phyloP scores from a whole-genome alignment of 2,888 invertebrate species.

The Yponomeuta sedellus region DNA sequence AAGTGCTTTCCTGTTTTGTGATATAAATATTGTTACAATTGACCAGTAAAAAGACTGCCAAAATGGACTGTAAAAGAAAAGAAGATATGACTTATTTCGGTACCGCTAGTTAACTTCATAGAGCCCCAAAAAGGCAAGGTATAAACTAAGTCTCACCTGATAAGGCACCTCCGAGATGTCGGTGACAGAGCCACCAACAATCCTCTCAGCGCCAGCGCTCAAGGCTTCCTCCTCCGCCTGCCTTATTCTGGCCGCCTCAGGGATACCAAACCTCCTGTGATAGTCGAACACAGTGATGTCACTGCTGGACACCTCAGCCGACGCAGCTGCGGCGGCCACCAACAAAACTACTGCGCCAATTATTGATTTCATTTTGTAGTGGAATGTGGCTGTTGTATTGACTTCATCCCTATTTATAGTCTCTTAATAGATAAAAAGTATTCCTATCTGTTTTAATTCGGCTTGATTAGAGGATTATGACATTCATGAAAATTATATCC shows the following conservation, averaged over 20 bases:
- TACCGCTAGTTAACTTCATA: no score
- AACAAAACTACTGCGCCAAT: conserved; percentile 26
- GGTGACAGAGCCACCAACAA: conserved; percentile 39
- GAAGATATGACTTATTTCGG: no score
- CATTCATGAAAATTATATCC: no score
- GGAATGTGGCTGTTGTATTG: background rate
- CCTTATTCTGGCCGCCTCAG: conserved; percentile 35
- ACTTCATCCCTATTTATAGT: no score
- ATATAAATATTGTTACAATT: no score
- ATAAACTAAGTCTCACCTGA: conserved; percentile 34
- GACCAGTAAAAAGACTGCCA: no score
- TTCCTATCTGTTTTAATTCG: no score
- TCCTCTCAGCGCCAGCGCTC: conserved; percentile 26
- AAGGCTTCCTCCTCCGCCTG: conserved; percentile 30
- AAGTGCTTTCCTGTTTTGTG: no score
- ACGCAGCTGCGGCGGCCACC: conserved; percentile 29
- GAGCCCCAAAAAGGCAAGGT: no score
- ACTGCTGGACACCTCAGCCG: conserved; percentile 26
- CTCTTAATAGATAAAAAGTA: no score
- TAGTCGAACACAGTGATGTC: conserved; percentile 35
- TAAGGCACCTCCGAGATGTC: conserved; percentile 43
- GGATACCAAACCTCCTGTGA: conserved; percentile 42
- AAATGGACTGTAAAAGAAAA: no score
- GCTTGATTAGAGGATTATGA: no score
- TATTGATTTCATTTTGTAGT: conserved; percentile 25